These are phyloP conservation scores for Choristoneura rosaceana DNA, from an alignment of 2,888 invertebrate genomes.

Conservation along the genomic window DNA sequence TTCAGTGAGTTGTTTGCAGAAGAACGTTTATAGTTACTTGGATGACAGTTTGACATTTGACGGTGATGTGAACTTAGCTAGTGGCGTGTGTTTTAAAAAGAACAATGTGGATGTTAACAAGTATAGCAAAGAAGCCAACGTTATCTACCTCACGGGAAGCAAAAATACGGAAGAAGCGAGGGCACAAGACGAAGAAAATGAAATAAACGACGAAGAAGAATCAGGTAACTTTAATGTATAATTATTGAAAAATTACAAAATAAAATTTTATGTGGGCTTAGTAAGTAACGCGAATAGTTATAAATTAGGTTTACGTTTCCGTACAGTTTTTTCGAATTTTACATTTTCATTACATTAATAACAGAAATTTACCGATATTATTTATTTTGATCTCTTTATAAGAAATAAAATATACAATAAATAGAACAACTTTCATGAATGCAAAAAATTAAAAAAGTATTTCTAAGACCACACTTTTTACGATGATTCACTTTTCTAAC, in stretches of 20 bases:
- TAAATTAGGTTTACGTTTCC: too few species aligned
- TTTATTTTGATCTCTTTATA: background rate
- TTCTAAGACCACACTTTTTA: background rate
- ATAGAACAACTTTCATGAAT: background rate
- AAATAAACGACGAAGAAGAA: constrained; percentile 70
- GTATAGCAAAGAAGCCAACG: constrained; percentile 83
- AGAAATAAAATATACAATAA: too few species aligned
- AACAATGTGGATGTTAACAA: constrained; percentile 87
- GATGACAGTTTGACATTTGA: constrained; percentile 87
- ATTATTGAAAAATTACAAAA: background rate
- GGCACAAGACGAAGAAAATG: constrained; percentile 71
- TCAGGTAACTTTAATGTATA: constrained; percentile 57
- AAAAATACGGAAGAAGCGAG: constrained; percentile 57
- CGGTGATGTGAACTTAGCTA: constrained; percentile 88
- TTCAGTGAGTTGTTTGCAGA: constrained; percentile 90
- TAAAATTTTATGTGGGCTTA: too few species aligned
- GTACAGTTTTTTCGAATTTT: too few species aligned
- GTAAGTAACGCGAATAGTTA: too few species aligned
- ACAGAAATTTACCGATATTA: background rate
- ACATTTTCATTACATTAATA: background rate
- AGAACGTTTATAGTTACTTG: constrained; percentile 90
- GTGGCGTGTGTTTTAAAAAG: constrained; percentile 87
- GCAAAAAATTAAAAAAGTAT: background rate
- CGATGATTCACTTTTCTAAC: background rate
- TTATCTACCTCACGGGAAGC: constrained; percentile 75